A percentile compares a stretch with the other conserved stretches of the same genome.
These are phyloP conservation scores for Takifugu bimaculatus DNA, from an alignment of 2,113 vertebrate genomes.

Conservation along the genomic window DNA sequence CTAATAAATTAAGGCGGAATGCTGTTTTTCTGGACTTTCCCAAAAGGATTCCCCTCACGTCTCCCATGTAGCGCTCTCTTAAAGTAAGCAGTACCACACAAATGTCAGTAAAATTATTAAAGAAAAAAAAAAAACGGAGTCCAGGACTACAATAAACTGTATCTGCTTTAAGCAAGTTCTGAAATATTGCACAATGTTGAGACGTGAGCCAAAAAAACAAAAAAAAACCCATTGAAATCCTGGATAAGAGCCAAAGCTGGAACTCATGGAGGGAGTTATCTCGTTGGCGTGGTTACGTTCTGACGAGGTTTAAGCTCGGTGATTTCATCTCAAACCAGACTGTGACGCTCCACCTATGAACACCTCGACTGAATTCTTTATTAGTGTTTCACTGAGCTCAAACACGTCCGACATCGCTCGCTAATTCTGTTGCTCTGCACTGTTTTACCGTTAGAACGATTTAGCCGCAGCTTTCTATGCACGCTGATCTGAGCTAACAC, in stretches of 20 bases:
- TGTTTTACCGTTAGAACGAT: neutral
- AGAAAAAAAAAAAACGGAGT: conserved; percentile 26
- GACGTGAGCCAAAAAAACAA: conserved; percentile 27
- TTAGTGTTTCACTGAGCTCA: neutral
- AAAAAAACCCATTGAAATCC: conserved; percentile 24
- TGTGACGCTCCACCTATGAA: neutral
- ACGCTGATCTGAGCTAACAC: neutral
- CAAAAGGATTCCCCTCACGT: conserved; percentile 27
- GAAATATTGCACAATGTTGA: conserved; percentile 63
- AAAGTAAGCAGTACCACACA: conserved; percentile 41
- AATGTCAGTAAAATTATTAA: conserved; percentile 43
- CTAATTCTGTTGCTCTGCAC: neutral
- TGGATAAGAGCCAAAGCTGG: conserved; percentile 32
- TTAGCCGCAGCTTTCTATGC: neutral
- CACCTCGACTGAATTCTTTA: neutral
- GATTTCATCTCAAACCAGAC: no score
- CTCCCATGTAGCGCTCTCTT: conserved; percentile 33
- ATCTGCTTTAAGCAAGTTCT: conserved; percentile 37
- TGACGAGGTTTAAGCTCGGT: no score
- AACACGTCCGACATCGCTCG: neutral
- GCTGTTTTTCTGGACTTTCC: conserved; percentile 44
- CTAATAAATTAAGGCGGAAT: conserved; percentile 68
- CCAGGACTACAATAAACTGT: conserved; percentile 26
- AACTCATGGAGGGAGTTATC: conserved; percentile 1
- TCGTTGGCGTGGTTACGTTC: no score